Evolutionary conservation across 30 jellyfish, hydroid and myxozoan species (phyloP).

Genomic region (Sanderia malayensis): DNA sequence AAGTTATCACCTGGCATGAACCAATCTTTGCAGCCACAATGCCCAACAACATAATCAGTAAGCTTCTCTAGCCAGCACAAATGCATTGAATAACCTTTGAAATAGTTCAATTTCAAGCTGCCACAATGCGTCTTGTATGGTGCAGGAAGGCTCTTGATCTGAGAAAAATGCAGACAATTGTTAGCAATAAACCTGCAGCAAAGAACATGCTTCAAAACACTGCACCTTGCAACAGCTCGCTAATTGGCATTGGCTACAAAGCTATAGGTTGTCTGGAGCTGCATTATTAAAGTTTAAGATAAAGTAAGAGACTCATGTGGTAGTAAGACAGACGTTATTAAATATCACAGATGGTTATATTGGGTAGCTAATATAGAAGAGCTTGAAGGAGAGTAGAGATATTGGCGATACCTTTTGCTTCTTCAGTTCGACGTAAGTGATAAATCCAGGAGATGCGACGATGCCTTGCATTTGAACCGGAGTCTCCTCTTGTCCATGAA

Average conservation of each 20-base stretch:
- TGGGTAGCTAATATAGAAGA: too few species aligned
- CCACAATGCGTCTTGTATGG: slow-evolving; percentile 79
- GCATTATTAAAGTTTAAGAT: too few species aligned
- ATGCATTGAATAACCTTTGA: slow-evolving; percentile 72
- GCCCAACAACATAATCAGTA: slow-evolving; percentile 63
- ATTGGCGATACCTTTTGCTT: slow-evolving; percentile 62
- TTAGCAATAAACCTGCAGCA: too few species aligned
- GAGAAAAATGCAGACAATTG: too few species aligned
- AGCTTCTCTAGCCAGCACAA: slow-evolving; percentile 82
- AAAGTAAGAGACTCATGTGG: too few species aligned
- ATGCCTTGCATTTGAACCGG: slow-evolving; percentile 83
- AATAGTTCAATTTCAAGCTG: slow-evolving; percentile 54
- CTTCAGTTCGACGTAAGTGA: slow-evolving; percentile 71
- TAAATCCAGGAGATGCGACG: slow-evolving; percentile 76
- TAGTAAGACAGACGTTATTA: too few species aligned
- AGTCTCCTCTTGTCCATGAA: slow-evolving; percentile 89
- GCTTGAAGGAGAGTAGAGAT: too few species aligned
- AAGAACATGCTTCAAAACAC: too few species aligned
- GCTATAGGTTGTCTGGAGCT: too few species aligned
- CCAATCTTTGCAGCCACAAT: slow-evolving; percentile 75
- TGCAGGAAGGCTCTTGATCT: slow-evolving; percentile 55
- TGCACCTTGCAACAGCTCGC: too few species aligned
- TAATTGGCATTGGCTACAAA: too few species aligned
- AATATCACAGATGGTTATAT: too few species aligned
- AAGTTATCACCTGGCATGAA: slow-evolving; percentile 80